A percentile compares a stretch with the other conserved stretches of the same genome.
Evolutionary conservation across 2,797 vertebrate genomes (phyloP).

Genomic region (Phalanger gymnotis): DNA sequence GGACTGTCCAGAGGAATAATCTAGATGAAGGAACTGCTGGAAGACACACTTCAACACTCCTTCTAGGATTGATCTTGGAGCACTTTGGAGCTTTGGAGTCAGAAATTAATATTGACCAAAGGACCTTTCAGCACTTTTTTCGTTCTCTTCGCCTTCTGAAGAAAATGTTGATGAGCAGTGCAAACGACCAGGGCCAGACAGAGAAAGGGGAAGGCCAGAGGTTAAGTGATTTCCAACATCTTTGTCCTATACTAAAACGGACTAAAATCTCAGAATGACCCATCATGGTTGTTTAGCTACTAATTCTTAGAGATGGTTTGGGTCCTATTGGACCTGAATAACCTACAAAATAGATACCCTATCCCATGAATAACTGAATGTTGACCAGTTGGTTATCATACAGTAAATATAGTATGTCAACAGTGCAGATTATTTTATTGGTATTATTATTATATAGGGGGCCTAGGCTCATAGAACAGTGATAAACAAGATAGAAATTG

Average conservation of each 20-base stretch:
- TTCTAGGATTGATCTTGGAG: not conserved
- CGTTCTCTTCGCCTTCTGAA: not conserved
- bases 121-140: not conserved
- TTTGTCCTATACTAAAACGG: no score
- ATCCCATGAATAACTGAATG: not conserved
- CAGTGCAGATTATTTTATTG: not conserved
- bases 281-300: no score
- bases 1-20: not conserved
- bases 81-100: not conserved
- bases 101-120: not conserved
- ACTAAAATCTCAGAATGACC: no score
- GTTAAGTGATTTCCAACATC: no score
- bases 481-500: not conserved
- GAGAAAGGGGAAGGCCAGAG: not conserved
- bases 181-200: not conserved
- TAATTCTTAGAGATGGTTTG: no score
- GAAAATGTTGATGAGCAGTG: rapidly evolving
- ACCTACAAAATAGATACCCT: not conserved
- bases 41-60: not conserved
- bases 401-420: not conserved
- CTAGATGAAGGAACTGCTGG: not conserved
- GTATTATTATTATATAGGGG: not conserved
- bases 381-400: not conserved
- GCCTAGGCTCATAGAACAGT: not conserved
- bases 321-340: rapidly evolving